Percentiles rank a stretch among this genome's conserved stretches.
Evolutionary conservation across 2,888 invertebrate species (phyloP).

Genomic region (Rhodophaea formosa): DNA sequence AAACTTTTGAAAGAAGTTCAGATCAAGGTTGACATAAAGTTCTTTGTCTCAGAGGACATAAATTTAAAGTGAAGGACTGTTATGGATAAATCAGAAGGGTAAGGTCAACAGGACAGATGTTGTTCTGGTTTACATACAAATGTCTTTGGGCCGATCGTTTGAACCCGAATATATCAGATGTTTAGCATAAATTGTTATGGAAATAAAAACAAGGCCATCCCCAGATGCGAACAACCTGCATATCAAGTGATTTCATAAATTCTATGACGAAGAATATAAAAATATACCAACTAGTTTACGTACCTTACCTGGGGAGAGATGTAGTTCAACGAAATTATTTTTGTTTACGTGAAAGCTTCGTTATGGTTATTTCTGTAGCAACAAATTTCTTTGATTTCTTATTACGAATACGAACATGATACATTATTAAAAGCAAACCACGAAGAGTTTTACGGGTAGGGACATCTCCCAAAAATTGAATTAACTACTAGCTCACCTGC

Average conservation of each 20-base stretch:
- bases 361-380: no score
- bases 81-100: slow-evolving; percentile 40
- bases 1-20: no score
- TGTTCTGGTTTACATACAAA: slow-evolving; percentile 60
- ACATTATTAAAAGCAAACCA: no score
- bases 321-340: no score
- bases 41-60: slow-evolving; percentile 1
- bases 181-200: slow-evolving; percentile 64
- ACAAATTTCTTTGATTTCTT: no score
- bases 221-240: slow-evolving; percentile 36
- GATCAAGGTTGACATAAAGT: neutral
- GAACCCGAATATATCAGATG: slow-evolving; percentile 60
- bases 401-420: no score
- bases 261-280: slow-evolving; percentile 5
- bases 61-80: slow-evolving; percentile 15
- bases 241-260: slow-evolving; percentile 19
- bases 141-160: slow-evolving; percentile 52
- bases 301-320: neutral
- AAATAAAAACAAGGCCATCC: slow-evolving; percentile 46
- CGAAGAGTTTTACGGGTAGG: no score
- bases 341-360: no score
- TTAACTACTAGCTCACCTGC: no score
- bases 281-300: slow-evolving; percentile 7
- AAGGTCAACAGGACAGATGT: slow-evolving; percentile 54
- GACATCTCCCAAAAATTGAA: no score